Base-by-base conservation (phyloP, 2,797 vertebrate genomes). In the Halcyon smyrnensis region DNA sequence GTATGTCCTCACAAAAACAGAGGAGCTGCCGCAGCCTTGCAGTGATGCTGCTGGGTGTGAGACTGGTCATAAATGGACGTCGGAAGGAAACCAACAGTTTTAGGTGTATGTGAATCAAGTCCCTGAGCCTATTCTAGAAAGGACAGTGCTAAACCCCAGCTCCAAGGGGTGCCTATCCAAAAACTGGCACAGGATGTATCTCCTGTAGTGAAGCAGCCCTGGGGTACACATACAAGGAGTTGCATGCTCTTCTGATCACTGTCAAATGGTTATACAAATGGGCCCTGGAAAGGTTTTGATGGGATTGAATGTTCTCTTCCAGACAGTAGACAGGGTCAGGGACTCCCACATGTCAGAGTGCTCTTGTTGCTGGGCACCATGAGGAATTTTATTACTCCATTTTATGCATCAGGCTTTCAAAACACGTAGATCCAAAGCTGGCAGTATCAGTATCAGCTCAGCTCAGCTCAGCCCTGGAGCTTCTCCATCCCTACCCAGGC, bases 401-500 rank as follows among this genome's bases (percentile, higher is more conserved):
- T 50, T 80, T 57, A 46, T 10, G 41, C 50, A 54, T 7, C n/a
- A 57, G 53, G 19, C 15, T 57, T n/a, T 43, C 12, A 24, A 45
- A 39, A 46, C 8, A 18, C 0, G 0, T 8, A 37, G 41, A 39
- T 23, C 18, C 30, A 67, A 77, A 51, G 46, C 11, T 39, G 23
- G 15, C 34, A 64, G 4, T 5, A 59, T 15, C 43, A 43, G 43
- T 43, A 18, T 43, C 43, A 24, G 25, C 67, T 87, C 1, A 1
- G 37, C 37, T 37, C 37, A 45, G 39, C 27, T 56, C 68, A 70
- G 28, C 16, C 64, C 68, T n/a, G 32, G 46, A 82, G 43, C 36
- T 81, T 48, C 48, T 75, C 9, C 48, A 37, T 9, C 32, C 68
- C 17, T 19, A 14, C 15, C 12, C 0, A 0, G 30, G 37, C n/a